Percentiles rank a stretch among this genome's conserved stretches.
These are phyloP conservation scores for Vollenhovia emeryi DNA, from an alignment of 1,140 invertebrate species.

Conservation along the genomic window DNA sequence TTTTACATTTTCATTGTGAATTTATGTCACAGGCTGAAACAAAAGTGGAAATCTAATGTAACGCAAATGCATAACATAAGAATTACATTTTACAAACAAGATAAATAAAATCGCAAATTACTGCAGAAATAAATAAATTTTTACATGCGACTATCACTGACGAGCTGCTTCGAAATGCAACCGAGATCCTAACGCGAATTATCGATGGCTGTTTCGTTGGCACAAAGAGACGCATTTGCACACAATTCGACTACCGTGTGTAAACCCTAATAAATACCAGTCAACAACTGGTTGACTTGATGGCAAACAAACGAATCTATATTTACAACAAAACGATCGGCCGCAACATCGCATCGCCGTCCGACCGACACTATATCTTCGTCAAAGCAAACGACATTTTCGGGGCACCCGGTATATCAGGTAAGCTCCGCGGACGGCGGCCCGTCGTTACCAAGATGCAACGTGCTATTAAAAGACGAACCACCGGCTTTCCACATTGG, in stretches of 20 bases:
- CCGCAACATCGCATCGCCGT: neutral
- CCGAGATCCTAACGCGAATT: neutral
- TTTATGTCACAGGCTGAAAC: neutral
- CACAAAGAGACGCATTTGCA: conserved; percentile 10
- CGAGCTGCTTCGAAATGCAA: too few species aligned
- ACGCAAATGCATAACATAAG: neutral
- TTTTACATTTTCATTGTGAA: neutral
- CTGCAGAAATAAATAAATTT: conserved; percentile 7
- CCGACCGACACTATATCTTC: neutral
- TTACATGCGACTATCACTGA: neutral
- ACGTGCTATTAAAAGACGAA: conserved; percentile 79
- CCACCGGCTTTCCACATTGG: conserved; percentile 76
- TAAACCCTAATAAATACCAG: conserved; percentile 3
- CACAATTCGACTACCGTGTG: neutral
- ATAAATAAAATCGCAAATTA: neutral
- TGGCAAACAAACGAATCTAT: conserved; percentile 38
- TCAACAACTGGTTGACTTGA: neutral
- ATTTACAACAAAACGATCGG: conserved; percentile 11
- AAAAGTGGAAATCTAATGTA: neutral
- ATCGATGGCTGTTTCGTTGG: neutral
- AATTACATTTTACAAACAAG: neutral
- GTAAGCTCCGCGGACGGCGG: conserved; percentile 44
- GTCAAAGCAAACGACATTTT: conserved; percentile 21
- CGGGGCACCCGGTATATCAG: conserved; percentile 60
- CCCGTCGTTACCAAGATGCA: conserved; percentile 69